Evolutionary conservation across 2,888 invertebrate genomes (phyloP).

Genomic region (Hypolimnas misippus): DNA sequence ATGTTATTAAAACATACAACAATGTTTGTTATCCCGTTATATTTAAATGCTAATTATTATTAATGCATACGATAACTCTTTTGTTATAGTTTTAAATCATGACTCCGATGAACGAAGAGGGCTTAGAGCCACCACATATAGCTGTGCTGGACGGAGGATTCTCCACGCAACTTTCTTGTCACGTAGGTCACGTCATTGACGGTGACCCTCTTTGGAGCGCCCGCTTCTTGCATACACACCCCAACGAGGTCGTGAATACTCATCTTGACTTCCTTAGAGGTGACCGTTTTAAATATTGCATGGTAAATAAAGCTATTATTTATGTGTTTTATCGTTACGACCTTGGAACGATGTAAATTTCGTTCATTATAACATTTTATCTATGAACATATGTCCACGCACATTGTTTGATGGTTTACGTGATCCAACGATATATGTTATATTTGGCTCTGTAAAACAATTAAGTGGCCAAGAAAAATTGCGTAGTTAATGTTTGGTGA

Average conservation of each 20-base stretch:
- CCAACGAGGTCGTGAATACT: slow-evolving; percentile 90
- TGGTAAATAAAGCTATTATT: slow-evolving; percentile 8
- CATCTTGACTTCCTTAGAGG: slow-evolving; percentile 93
- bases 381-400: background rate
- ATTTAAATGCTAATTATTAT: background rate
- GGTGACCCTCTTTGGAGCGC: slow-evolving; percentile 96
- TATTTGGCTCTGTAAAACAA: slow-evolving; percentile 16
- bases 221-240: slow-evolving; percentile 90
- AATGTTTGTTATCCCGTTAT: background rate
- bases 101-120: slow-evolving; percentile 66
- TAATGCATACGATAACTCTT: background rate
- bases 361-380: background rate
- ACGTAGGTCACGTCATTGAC: slow-evolving; percentile 90
- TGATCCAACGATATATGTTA: background rate
- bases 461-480: slow-evolving; percentile 27
- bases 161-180: slow-evolving; percentile 90
- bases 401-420: background rate
- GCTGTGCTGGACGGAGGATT: slow-evolving; percentile 89
- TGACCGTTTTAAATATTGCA: slow-evolving; percentile 51
- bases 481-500: slow-evolving; percentile 10
- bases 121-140: slow-evolving; percentile 66
- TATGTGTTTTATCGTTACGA: background rate
- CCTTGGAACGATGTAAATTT: background rate
- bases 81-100: slow-evolving; percentile 50
- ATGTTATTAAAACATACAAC: background rate